These are phyloP conservation scores for Drosophila lacteicornis DNA, from an alignment of 1,140 invertebrate genomes.

Conservation along the genomic window DNA sequence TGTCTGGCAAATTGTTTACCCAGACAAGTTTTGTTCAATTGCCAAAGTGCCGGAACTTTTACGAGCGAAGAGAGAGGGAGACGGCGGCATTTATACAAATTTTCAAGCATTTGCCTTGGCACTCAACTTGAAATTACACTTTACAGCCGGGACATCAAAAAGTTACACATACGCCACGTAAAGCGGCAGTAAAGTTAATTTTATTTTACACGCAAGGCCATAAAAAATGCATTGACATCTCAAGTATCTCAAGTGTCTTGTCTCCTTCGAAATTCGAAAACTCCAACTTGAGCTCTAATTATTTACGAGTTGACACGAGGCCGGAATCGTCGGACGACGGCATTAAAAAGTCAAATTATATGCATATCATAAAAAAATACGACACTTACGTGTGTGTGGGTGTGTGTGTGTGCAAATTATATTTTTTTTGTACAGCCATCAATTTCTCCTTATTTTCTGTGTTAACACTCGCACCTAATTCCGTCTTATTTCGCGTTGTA, in stretches of 20 bases:
- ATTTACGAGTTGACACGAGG: constrained; percentile 61
- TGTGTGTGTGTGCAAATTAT: constrained; percentile 28
- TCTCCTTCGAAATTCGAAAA: constrained; percentile 18
- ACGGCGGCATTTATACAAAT: constrained; percentile 17
- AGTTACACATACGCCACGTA: constrained; percentile 43
- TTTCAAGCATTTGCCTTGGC: constrained; percentile 29
- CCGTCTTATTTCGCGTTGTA: constrained; percentile 29
- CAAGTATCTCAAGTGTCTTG: constrained; percentile 49
- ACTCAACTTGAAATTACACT: constrained; percentile 26
- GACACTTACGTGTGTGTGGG: constrained; percentile 59
- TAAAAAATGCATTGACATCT: constrained; percentile 46
- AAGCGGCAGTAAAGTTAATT: constrained; percentile 44
- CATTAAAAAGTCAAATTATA: constrained; percentile 63
- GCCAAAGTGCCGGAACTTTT: not conserved
- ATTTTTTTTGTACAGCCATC: constrained; percentile 20
- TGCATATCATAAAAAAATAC: constrained; percentile 69
- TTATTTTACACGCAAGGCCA: constrained; percentile 33
- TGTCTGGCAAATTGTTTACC: not conserved
- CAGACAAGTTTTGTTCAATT: constrained; percentile 2
- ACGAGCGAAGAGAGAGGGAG: not conserved
- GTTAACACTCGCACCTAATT: constrained; percentile 68
- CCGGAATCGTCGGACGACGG: constrained; percentile 5
- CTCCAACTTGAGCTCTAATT: constrained; percentile 59
- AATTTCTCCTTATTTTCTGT: constrained; percentile 42
- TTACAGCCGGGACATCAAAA: constrained; percentile 41